Conservation (phyloP, 2,113 vertebrate species). For the Amphilophus citrinellus region DNA sequence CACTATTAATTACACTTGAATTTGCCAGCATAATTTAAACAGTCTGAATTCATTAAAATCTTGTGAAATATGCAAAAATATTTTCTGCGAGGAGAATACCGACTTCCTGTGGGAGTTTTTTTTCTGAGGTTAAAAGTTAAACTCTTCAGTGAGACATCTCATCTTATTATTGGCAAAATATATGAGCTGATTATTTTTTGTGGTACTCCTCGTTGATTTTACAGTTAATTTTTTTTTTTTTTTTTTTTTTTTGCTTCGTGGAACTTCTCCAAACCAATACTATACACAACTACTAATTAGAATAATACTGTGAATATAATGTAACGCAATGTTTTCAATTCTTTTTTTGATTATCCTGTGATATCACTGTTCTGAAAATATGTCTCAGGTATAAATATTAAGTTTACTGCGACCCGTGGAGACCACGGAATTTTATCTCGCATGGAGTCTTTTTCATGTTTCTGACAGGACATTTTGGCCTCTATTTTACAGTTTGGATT, state of each 20-base stretch:
- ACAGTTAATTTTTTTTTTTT: neutral
- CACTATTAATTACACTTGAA: conserved; percentile 15
- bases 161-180: neutral
- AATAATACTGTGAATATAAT: neutral
- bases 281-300: neutral
- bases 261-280: neutral
- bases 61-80: neutral
- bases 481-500: conserved; percentile 23
- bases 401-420: conserved; percentile 13
- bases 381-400: conserved; percentile 15
- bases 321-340: neutral
- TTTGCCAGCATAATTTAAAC: neutral
- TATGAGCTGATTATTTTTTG: neutral
- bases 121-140: neutral
- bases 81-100: neutral
- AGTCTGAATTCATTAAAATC: conserved; percentile 27
- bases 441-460: conserved; percentile 6
- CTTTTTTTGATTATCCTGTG: neutral
- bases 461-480: conserved; percentile 24
- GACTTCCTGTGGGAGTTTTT: conserved; percentile 15
- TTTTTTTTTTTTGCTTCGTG: neutral
- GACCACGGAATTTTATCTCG: conserved; percentile 21
- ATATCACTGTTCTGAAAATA: conserved; percentile 11
- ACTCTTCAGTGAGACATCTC: neutral
- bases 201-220: neutral